Evolutionary conservation across 1,140 invertebrate species (phyloP).

Genomic region (Brachionus rotundiformis): DNA sequence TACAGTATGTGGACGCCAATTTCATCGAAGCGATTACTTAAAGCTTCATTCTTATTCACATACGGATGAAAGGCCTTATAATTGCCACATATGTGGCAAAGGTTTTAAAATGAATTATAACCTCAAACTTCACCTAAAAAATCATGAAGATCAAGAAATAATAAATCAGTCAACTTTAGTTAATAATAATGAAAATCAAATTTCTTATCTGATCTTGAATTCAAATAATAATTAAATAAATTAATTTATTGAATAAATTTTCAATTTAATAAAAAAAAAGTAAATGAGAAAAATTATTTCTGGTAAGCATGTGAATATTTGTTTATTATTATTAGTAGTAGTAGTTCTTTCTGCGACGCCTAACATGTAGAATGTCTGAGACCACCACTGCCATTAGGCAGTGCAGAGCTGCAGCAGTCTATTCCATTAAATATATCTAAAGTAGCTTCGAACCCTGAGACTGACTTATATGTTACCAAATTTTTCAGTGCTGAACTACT

Average conservation of each 20-base stretch:
- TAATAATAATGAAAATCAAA: not conserved
- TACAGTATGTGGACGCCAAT: slow-evolving; percentile 93
- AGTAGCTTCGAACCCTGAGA: too few relatives aligned
- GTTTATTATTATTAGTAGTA: too few relatives aligned
- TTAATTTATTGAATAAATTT: slow-evolving; percentile 17
- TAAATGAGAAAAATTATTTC: not conserved
- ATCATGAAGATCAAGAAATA: slow-evolving; percentile 69
- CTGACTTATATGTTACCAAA: too few relatives aligned
- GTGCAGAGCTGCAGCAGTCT: too few relatives aligned
- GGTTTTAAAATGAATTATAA: slow-evolving; percentile 85
- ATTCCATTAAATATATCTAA: too few relatives aligned
- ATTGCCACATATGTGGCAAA: slow-evolving; percentile 52
- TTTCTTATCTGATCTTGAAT: not conserved
- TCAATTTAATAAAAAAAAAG: not conserved
- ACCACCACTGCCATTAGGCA: too few relatives aligned
- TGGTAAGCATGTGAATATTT: not conserved
- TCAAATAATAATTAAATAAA: slow-evolving; percentile 16
- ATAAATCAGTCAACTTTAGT: not conserved
- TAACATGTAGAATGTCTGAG: too few relatives aligned
- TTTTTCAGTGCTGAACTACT: too few relatives aligned
- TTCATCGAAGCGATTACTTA: slow-evolving; percentile 91
- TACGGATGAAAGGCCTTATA: slow-evolving; percentile 71
- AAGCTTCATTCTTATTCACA: slow-evolving; percentile 97
- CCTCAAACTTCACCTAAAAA: slow-evolving; percentile 91
- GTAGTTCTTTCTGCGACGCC: too few relatives aligned